Percentiles rank a stretch among this genome's conserved stretches.
Evolutionary conservation across 2,888 invertebrate species (phyloP).

Genomic region (Brachyptera risi): DNA sequence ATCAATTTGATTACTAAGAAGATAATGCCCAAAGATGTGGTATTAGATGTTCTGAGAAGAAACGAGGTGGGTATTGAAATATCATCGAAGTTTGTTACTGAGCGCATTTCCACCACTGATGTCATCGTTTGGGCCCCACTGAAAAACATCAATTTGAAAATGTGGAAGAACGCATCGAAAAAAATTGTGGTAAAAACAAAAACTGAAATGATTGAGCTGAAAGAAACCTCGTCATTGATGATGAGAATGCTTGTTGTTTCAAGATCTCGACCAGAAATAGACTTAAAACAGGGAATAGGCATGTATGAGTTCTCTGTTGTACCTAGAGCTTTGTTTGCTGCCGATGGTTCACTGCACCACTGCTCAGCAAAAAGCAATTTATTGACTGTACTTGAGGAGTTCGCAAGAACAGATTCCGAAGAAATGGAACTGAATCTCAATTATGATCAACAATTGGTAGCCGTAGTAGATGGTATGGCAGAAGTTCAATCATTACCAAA

Average conservation of each 20-base stretch:
- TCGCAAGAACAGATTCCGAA: not conserved
- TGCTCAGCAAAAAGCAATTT: not conserved
- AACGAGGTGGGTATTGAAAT: no score
- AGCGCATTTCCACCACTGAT: not conserved
- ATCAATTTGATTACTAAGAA: no score
- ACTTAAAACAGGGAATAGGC: no score
- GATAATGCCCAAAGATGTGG: no score
- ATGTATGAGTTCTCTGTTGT: conserved; percentile 6
- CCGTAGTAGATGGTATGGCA: conserved; percentile 8
- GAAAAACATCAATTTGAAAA: not conserved
- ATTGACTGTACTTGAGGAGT: not conserved
- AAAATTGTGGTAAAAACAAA: not conserved
- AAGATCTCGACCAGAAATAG: not conserved
- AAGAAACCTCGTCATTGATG: not conserved
- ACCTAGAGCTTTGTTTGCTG: not conserved
- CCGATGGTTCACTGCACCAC: not conserved
- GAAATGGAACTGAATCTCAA: no score
- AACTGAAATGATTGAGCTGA: not conserved
- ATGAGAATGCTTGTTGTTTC: not conserved
- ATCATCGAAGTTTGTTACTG: no score
- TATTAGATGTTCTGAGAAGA: no score
- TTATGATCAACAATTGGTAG: no score
- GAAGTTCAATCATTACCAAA: no score
- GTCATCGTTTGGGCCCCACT: conserved; percentile 1
- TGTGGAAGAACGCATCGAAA: not conserved